phyloP scores from a whole-genome alignment of 1,140 invertebrate genomes.

The Mizuhopecten yessoensis region DNA sequence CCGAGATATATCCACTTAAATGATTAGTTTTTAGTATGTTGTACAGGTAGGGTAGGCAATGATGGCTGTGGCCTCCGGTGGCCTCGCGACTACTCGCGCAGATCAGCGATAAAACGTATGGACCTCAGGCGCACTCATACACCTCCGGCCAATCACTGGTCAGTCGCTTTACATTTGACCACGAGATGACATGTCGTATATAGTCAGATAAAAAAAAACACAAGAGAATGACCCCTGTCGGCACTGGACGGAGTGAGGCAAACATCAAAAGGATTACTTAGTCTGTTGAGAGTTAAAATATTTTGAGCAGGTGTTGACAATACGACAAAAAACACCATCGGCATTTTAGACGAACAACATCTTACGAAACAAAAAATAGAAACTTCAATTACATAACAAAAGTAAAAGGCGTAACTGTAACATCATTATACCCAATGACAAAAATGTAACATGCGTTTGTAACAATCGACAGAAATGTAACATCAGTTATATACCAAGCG shows the following conservation, averaged over 20 bases:
- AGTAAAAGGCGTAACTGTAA: no score
- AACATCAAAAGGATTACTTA: neutral
- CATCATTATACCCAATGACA: no score
- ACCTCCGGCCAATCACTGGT: constrained; percentile 1
- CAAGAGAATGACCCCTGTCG: neutral
- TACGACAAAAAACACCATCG: no score
- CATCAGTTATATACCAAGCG: no score
- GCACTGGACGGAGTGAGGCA: neutral
- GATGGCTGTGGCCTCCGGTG: neutral
- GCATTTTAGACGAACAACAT: no score
- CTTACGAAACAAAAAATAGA: no score
- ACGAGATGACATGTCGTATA: neutral
- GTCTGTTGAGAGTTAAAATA: no score
- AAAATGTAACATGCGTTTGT: no score
- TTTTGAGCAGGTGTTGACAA: no score
- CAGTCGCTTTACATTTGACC: constrained; percentile 3
- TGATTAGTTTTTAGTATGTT: neutral
- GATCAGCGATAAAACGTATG: constrained; percentile 15
- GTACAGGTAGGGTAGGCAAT: neutral
- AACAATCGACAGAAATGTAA: no score
- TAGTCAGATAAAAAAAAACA: constrained; percentile 31
- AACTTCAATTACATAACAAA: no score
- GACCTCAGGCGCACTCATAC: constrained; percentile 2
- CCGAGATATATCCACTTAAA: neutral
- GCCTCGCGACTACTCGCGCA: constrained; percentile 6